Base-by-base conservation (phyloP, 2,888 invertebrate species). In the Stenotaenia linearis region DNA sequence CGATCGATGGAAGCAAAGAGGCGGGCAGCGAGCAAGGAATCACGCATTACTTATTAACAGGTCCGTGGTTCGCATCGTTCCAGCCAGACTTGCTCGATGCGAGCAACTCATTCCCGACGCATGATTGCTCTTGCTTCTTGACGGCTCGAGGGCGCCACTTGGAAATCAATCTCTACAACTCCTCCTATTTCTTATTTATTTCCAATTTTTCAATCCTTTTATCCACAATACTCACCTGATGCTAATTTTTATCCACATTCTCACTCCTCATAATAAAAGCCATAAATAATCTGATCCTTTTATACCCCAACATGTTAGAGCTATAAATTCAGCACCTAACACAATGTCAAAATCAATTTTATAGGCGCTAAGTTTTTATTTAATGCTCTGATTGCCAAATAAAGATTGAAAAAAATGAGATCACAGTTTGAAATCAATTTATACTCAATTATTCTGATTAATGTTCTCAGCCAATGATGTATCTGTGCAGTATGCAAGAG, bases 21-120 rank as follows among this genome's bases (percentile, higher is more conserved):
- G 56, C 56, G 56, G 56, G 56, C 56, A 56, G 56, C 56, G 56
- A 56, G 56, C 56, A 56, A 56, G 56, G 56, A 56, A 56, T 56
- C 56, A 56, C 56, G 56, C 56, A 56, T 56, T 56, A 56, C 56
- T 56, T 56, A 56, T 56, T 56, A 56, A 56, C 56, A 56, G 56
- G 56, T 56, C 56, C 56, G 56, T 56, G 56, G 56, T 56, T 56
- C 56, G 56, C 56, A 56, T 56, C 56, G 56, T 56, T 56, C 56
- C 56, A 56, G 56, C 56, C 56, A 56, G 56, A 56, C 56, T 56
- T 56, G 56, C 56, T 56, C 56, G 56, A 56, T 56, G 56, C 56
- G 21, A 56, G 56, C 56, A 56, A 56, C 56, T 56, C 56, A 56
- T 56, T 56, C 56, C 21, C 56, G 56, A 56, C 56, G 56, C 56